Evolutionary conservation across 2,888 invertebrate genomes (phyloP), one percentile per base, ranked within the genome.

Genomic region (Zhuqinia jingwanae): DNA sequence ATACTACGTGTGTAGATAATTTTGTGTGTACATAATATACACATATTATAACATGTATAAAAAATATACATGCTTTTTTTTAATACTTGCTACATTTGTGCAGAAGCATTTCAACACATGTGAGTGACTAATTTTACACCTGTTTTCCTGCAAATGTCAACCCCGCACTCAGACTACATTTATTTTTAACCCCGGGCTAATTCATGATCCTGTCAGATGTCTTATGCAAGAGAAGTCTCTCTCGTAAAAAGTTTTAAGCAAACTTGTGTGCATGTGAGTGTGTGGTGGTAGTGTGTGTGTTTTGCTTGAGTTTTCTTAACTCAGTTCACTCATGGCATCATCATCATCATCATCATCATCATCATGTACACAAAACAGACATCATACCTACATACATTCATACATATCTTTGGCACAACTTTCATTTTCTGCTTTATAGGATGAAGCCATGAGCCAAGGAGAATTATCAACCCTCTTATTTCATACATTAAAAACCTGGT

Each of bases 101-200:
- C 86, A 87, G 70, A 70, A 85, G 87, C 87, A 85, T 85, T 87
- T 85, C 85, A 89, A 90, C 88, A 89, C 86, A 89, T 88, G 88
- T 90, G 89, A 89, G 87, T 86, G 88, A 88, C 90, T 89, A 90
- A 90, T 90, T 90, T 90, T 90, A 89, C 90, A 90, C 90, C 90
- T 90, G 90, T 90, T 90, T 90, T 88, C 79, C 88, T 82, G 84
- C 90, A 89, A 89, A 89, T 88, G 90, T 90, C 90, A 90, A 85
- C 86, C 87, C 78, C 79, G 70, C 88, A 87, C 87, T 88, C 76
- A 65, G 87, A 88, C 87, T 87, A 85, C 90, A 90, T 90, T 90
- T 90, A 90, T 90, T 89, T 90, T 90, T 89, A 90, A 90, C 89
- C 90, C 58, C 50, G 85, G 87, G 85, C 90, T 88, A 90, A 89